Evolutionary conservation across 2,888 invertebrate species (phyloP).

Genomic region (Epicampocera succincta): DNA sequence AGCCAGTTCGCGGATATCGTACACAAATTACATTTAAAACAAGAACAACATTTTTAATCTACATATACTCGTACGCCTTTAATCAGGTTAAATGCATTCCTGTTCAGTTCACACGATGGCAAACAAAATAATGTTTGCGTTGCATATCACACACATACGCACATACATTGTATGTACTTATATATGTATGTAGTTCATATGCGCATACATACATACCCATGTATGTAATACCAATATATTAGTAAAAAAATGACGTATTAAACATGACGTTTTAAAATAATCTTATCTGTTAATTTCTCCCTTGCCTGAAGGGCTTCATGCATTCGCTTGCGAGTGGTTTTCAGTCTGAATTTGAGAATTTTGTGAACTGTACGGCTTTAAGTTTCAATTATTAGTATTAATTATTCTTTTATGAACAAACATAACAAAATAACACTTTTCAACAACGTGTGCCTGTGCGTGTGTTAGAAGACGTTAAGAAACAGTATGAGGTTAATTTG

Average conservation of each 20-base stretch:
- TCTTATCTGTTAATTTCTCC: constrained; percentile 53
- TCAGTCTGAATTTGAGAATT: constrained; percentile 53
- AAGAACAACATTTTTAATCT: too few species aligned
- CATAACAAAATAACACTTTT: background rate
- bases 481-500: too few species aligned
- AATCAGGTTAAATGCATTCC: too few species aligned
- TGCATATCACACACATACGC: background rate
- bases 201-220: background rate
- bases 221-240: constrained; percentile 38
- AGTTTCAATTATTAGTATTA: too few species aligned
- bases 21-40: too few species aligned
- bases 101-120: too few species aligned
- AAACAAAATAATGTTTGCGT: background rate
- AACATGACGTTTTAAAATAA: constrained; percentile 57
- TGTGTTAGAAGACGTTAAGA: too few species aligned
- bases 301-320: background rate
- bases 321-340: constrained; percentile 3
- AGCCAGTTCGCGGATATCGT: too few species aligned
- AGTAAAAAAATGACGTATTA: constrained; percentile 20
- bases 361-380: constrained; percentile 43
- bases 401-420: background rate
- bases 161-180: constrained; percentile 15
- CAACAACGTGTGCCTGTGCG: too few species aligned
- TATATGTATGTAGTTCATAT: background rate
- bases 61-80: too few species aligned